Conservation (phyloP, 2,888 invertebrate genomes). For the Eupithecia pulchellata region DNA sequence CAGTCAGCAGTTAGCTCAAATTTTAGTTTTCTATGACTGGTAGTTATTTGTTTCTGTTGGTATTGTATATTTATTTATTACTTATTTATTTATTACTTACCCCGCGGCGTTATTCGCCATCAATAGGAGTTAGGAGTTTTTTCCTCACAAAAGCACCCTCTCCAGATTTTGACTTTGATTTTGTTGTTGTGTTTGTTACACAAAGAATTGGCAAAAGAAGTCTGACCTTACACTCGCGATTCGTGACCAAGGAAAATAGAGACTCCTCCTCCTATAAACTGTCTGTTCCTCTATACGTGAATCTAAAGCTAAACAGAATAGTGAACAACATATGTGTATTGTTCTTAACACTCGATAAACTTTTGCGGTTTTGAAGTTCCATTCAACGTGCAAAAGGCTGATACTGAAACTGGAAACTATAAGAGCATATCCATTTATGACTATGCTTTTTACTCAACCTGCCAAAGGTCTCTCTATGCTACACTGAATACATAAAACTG, state of each 20-base stretch:
- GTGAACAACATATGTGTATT: not conserved
- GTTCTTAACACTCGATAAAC: not conserved
- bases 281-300: not conserved
- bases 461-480: not conserved
- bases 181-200: no score
- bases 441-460: not conserved
- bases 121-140: no score
- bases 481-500: not conserved
- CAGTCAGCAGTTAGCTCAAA: not conserved
- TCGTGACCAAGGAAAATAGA: no score
- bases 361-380: not conserved
- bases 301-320: not conserved
- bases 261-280: no score
- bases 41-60: not conserved
- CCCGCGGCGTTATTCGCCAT: no score
- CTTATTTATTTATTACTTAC: no score
- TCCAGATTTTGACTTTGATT: no score
- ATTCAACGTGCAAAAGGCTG: not conserved
- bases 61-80: not conserved
- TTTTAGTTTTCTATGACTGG: no score
- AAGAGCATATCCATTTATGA: not conserved
- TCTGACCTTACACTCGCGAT: no score
- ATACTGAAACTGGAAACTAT: not conserved
- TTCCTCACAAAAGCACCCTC: no score
- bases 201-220: no score